Base-by-base conservation (phyloP, 2,797 vertebrate species). In the Pangasius sanitwongsei region DNA sequence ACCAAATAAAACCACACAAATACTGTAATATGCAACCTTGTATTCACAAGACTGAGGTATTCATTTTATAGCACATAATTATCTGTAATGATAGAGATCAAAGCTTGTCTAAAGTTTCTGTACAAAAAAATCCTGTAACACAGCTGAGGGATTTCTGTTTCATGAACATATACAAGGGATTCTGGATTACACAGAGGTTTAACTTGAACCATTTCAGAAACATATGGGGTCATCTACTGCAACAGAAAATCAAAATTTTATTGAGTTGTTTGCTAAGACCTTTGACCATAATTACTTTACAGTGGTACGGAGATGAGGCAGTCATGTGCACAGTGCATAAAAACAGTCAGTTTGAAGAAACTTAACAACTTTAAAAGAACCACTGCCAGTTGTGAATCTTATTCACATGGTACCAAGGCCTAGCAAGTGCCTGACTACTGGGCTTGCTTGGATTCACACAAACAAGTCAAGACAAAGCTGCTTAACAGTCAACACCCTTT, bases 391-490 rank as follows among this genome's bases (percentile, higher is more conserved):
- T 41, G 20, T 87, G 23, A 70, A 87, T 83, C 61, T 89, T 50
- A 74, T 78, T 86, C 87, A 81, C 31, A 37, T 20, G 37, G 48
- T 23, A 55, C 65, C 4, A 7, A 37, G 12, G 7, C 25, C 1
- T 50, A 67, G 28, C 4, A 83, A 31, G 12, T 83, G 28, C 50
- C 34, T 88, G 85, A 91, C 84, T 83, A 84, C 75, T 23, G 0
- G 20, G 37, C n/a, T 28, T 69, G 28, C 53, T 2, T 80, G 85
- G 78, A 90, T 89, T 87, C 69, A 78, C 31, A n/a, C 18, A 13
- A 67, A 87, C 91, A 91, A 83, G 92, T 91, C 50, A 34, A 90
- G 90, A 90, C 92, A 93, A 72, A 18, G 0, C 25, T 72, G 31
- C 37, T 85, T 37, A 86, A 91, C 59, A 86, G 67, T 89, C 81